Percentiles rank a stretch among this genome's conserved stretches.
Evolutionary conservation across 2,797 vertebrate genomes (phyloP).

Genomic region (Lacerta bilineata): DNA sequence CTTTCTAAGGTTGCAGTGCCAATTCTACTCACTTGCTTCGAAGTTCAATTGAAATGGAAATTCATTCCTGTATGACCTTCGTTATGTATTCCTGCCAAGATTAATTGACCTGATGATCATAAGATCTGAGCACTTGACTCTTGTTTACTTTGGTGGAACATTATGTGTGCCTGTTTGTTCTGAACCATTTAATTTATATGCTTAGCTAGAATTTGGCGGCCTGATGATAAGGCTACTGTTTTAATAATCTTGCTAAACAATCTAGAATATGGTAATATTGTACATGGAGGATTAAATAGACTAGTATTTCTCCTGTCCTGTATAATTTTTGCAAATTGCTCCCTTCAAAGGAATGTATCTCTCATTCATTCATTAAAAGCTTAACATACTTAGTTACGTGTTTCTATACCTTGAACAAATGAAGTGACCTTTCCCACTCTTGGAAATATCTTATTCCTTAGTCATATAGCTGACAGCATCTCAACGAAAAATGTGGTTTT

Average conservation of each 20-base stretch:
- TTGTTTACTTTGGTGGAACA: conserved; percentile 34
- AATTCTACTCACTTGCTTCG: not conserved
- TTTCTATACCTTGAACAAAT: not conserved
- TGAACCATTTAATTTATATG: conserved; percentile 25
- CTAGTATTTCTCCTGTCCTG: rapidly evolving
- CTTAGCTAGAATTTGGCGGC: conserved; percentile 18
- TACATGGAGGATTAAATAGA: not conserved
- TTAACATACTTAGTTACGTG: conserved; percentile 13
- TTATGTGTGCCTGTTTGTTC: conserved; percentile 26
- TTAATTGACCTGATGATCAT: conserved; percentile 30
- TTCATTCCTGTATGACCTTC: not conserved
- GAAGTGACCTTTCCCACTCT: conserved; percentile 26
- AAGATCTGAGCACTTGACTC: conserved; percentile 12
- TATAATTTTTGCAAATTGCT: conserved; percentile 4
- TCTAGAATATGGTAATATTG: not conserved
- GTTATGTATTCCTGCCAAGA: conserved; percentile 5
- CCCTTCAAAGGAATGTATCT: conserved; percentile 1
- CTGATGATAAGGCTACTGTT: conserved; percentile 2
- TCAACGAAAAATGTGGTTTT: not conserved
- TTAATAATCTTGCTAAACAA: not conserved
- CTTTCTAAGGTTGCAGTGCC: not conserved
- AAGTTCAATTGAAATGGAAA: not conserved
- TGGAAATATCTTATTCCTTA: not conserved
- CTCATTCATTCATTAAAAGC: conserved; percentile 9
- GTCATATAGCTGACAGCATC: not conserved